phyloP scores from a whole-genome alignment of 2,888 invertebrate genomes.

The Adelognathus sp. region DNA sequence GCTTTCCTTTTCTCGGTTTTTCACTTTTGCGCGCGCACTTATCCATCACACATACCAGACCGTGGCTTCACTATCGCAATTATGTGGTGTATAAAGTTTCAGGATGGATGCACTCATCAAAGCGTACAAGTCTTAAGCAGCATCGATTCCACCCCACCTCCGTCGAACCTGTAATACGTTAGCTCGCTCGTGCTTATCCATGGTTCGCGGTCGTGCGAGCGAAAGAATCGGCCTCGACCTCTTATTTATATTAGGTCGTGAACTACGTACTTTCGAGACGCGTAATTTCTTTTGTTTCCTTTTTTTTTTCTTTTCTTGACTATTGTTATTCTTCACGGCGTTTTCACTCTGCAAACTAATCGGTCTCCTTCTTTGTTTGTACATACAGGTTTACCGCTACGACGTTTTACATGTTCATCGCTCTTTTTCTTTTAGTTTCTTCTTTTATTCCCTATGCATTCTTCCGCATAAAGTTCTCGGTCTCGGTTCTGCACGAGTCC shows the following conservation, averaged over 20 bases:
- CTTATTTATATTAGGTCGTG: constrained; percentile 62
- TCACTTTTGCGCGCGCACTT: background rate
- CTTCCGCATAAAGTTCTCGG: background rate
- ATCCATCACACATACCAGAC: background rate
- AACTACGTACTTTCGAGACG: constrained; percentile 63
- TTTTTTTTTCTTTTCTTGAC: constrained; percentile 38
- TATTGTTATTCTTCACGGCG: background rate
- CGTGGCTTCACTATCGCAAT: constrained; percentile 47
- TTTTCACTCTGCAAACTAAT: background rate
- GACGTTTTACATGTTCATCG: background rate
- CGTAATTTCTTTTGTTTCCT: constrained; percentile 60
- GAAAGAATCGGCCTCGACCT: constrained; percentile 39
- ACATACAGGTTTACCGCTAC: background rate
- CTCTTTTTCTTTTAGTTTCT: background rate
- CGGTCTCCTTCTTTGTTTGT: background rate
- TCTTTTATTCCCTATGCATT: background rate
- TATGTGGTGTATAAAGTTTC: constrained; percentile 53
- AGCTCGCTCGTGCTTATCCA: constrained; percentile 38
- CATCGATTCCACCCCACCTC: constrained; percentile 51
- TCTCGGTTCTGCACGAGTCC: background rate
- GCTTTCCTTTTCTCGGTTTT: background rate
- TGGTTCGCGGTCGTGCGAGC: background rate
- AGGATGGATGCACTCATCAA: constrained; percentile 61
- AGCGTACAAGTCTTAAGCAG: constrained; percentile 59
- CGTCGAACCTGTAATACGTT: constrained; percentile 52